Percentiles rank a stretch among this genome's conserved stretches.
phyloP scores from a whole-genome alignment of 2,888 invertebrate species.

The Mythimna impura region DNA sequence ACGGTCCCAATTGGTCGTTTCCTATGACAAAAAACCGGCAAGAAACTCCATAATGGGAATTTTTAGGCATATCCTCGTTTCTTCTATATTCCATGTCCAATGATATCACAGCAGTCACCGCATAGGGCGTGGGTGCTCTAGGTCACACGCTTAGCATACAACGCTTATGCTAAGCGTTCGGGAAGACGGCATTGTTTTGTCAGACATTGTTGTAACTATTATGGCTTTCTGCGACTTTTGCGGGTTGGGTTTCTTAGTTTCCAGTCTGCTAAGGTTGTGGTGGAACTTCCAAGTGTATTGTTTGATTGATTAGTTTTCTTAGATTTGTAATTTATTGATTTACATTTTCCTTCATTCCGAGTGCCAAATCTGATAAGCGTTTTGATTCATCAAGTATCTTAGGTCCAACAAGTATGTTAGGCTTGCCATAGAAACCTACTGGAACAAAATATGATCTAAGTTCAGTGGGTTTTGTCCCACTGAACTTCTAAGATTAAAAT shows the following conservation, averaged over 20 bases:
- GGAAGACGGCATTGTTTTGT: slow-evolving; percentile 44
- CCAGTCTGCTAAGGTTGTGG: slow-evolving; percentile 13
- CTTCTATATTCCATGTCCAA: slow-evolving; percentile 22
- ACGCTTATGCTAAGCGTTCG: slow-evolving; percentile 44
- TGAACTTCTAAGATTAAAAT: background rate
- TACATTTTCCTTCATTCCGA: slow-evolving; percentile 11
- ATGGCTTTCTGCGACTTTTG: slow-evolving; percentile 30
- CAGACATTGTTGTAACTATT: slow-evolving; percentile 37
- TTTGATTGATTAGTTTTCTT: slow-evolving; percentile 27
- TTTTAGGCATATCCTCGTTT: background rate
- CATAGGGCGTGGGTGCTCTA: slow-evolving; percentile 46
- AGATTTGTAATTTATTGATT: slow-evolving; percentile 10
- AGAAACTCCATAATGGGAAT: too few species aligned
- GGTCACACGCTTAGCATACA: slow-evolving; percentile 45
- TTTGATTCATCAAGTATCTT: slow-evolving; percentile 22
- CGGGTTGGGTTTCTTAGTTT: slow-evolving; percentile 15
- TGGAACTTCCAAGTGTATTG: slow-evolving; percentile 28
- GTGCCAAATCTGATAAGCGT: slow-evolving; percentile 26
- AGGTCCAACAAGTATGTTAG: background rate
- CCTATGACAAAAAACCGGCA: too few species aligned
- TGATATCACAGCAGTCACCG: slow-evolving; percentile 49
- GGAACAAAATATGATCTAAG: background rate
- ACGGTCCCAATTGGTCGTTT: too few species aligned
- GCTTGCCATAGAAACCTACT: background rate
- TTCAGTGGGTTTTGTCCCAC: too few species aligned